Conservation (phyloP, 1,140 invertebrate genomes). For the Galleria mellonella region DNA sequence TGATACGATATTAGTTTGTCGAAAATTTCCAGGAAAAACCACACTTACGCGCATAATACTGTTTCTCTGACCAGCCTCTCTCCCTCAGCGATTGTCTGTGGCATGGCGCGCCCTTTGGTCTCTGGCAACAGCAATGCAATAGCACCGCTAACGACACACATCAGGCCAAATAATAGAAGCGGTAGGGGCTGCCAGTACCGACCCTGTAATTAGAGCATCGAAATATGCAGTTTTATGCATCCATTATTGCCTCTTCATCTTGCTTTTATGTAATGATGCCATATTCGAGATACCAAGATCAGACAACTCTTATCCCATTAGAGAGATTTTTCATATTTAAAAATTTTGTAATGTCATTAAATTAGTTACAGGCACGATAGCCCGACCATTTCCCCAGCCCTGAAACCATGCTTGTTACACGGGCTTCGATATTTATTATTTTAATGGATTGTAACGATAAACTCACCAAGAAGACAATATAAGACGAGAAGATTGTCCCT, state of each 20-base stretch:
- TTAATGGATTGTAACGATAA: too few relatives aligned
- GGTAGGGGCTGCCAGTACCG: conserved; percentile 75
- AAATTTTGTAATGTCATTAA: too few relatives aligned
- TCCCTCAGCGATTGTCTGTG: conserved; percentile 84
- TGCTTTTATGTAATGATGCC: too few relatives aligned
- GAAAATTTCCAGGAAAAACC: too few relatives aligned
- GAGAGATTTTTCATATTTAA: too few relatives aligned
- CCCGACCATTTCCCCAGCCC: too few relatives aligned
- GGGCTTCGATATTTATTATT: too few relatives aligned
- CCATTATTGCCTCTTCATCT: neutral
- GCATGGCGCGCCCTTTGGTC: conserved; percentile 83
- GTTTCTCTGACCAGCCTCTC: conserved; percentile 40
- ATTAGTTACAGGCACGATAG: too few relatives aligned
- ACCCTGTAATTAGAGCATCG: conserved; percentile 18
- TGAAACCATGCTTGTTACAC: too few relatives aligned
- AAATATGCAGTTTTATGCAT: neutral
- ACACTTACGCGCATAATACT: conserved; percentile 1
- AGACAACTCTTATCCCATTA: too few relatives aligned
- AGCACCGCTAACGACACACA: conserved; percentile 80
- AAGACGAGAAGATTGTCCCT: conserved; percentile 6
- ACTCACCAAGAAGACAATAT: conserved; percentile 13
- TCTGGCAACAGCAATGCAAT: conserved; percentile 84
- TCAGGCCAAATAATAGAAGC: conserved; percentile 81
- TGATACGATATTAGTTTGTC: too few relatives aligned
- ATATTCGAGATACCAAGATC: too few relatives aligned